These are phyloP conservation scores for Arenicola marina DNA, from an alignment of 2,888 invertebrate species.

Conservation along the genomic window DNA sequence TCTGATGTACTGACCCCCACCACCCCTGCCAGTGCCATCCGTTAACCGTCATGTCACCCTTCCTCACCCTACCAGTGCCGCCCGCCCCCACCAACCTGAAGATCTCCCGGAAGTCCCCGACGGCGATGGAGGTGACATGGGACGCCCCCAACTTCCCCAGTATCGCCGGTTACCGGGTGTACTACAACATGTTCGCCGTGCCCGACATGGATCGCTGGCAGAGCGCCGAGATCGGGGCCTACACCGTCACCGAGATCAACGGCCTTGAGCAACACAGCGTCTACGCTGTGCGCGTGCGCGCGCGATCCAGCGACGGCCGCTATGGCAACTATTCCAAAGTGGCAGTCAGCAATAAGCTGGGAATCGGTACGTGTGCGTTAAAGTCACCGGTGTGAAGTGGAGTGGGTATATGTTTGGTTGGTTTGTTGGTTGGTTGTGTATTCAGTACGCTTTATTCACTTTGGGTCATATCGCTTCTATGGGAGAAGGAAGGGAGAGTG, in stretches of 20 bases:
- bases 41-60: too few relatives aligned
- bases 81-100: constrained; percentile 90
- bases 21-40: too few relatives aligned
- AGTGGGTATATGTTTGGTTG: too few relatives aligned
- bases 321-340: constrained; percentile 53
- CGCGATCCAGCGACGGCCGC: constrained; percentile 48
- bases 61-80: constrained; percentile 80
- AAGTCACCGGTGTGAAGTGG: too few relatives aligned
- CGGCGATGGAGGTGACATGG: constrained; percentile 78
- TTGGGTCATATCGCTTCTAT: too few relatives aligned
- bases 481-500: too few relatives aligned
- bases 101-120: constrained; percentile 92
- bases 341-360: too few relatives aligned
- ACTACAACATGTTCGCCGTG: constrained; percentile 49
- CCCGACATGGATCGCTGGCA: constrained; percentile 54
- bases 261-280: constrained; percentile 44
- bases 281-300: constrained; percentile 53
- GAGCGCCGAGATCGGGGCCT: constrained; percentile 47
- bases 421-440: too few relatives aligned
- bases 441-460: too few relatives aligned
- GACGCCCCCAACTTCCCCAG: constrained; percentile 64
- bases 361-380: too few relatives aligned
- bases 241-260: constrained; percentile 48
- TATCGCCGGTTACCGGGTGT: constrained; percentile 56
- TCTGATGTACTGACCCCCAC: too few relatives aligned